Conservation (phyloP, 2,113 vertebrate species). For the Triplophysa siluroides region DNA sequence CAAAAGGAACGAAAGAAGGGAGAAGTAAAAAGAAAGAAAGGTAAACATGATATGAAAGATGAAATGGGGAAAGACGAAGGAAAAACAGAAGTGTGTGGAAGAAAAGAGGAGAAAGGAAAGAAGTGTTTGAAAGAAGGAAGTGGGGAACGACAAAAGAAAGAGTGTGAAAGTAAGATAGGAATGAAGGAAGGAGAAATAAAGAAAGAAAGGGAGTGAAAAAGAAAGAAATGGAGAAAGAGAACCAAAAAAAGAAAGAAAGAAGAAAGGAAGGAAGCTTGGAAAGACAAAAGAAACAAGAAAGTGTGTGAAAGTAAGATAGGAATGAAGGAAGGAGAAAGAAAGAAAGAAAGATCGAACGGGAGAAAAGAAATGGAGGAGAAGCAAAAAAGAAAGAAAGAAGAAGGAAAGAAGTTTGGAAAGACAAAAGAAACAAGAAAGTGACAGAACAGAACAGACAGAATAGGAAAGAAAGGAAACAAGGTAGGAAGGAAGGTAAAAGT, state of each 20-base stretch:
- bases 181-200: slow-evolving; percentile 19
- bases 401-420: not conserved
- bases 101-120: not conserved
- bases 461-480: not conserved
- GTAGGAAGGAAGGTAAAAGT: not conserved
- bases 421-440: slow-evolving; percentile 36
- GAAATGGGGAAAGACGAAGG: slow-evolving; percentile 31
- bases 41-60: not conserved
- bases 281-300: not conserved
- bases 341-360: no score
- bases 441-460: no score
- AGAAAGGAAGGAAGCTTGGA: slow-evolving; percentile 15
- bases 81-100: not conserved
- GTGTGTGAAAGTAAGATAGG: no score
- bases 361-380: no score
- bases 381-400: not conserved
- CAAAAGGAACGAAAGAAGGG: not conserved
- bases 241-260: not conserved
- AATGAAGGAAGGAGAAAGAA: not conserved
- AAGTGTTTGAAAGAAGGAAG: not conserved
- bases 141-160: slow-evolving; percentile 35
- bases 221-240: no score
- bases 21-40: not conserved
- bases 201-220: slow-evolving; percentile 12
- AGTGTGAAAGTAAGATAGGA: no score